Conservation (phyloP, 2,888 invertebrate genomes). For the Hemithea aestivaria region DNA sequence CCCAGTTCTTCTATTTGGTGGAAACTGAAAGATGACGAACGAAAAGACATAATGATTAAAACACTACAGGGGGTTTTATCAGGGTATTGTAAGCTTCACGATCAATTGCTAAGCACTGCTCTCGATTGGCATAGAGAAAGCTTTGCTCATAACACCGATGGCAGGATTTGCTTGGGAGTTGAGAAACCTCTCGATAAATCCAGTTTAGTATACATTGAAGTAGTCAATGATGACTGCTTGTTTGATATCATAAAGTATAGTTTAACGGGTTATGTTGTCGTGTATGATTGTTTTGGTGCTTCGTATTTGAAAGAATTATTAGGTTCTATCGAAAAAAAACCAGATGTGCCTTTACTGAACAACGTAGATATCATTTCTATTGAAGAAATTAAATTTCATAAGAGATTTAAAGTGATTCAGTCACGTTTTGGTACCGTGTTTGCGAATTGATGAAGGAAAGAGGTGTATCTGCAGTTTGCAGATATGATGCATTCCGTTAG, state of each 20-base stretch:
- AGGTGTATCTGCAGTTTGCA: too few species aligned
- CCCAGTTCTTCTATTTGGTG: constrained; percentile 1
- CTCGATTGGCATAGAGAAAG: constrained; percentile 1
- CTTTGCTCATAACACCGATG: constrained; percentile 2
- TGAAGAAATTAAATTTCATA: neutral
- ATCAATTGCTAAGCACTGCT: neutral
- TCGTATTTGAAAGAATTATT: neutral
- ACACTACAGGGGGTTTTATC: neutral
- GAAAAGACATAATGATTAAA: constrained; percentile 1
- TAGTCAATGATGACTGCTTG: neutral
- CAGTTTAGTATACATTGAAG: neutral
- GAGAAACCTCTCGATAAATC: neutral
- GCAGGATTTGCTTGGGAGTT: constrained; percentile 8
- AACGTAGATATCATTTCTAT: too few species aligned
- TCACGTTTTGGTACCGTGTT: constrained; percentile 15
- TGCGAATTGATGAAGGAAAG: constrained; percentile 6
- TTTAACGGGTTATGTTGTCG: constrained; percentile 1
- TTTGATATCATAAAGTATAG: neutral
- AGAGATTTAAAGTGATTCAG: constrained; percentile 10
- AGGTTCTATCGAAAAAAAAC: neutral
- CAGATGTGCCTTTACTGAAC: constrained; percentile 1
- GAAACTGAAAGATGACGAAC: constrained; percentile 3
- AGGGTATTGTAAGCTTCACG: neutral
- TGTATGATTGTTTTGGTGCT: neutral
- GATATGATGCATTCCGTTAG: too few species aligned